phyloP scores from a whole-genome alignment of 2,888 invertebrate genomes.

The Drosophila kuntzei region DNA sequence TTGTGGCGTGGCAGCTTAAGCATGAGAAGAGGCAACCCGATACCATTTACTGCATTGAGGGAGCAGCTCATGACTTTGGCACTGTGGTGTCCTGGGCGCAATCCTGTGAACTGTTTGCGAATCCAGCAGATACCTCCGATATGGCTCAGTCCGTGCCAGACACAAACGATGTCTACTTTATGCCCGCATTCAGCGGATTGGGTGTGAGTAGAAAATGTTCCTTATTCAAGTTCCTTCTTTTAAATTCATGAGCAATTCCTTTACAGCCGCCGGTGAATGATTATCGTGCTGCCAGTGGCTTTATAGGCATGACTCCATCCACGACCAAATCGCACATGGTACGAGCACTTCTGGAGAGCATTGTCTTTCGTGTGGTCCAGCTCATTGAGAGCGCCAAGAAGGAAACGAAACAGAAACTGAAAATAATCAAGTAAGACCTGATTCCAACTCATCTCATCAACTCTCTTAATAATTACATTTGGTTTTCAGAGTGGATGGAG shows the following conservation, averaged over 20 bases:
- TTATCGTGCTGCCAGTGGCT: conserved; percentile 92
- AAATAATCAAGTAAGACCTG: conserved; percentile 87
- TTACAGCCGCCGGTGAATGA: conserved; percentile 95
- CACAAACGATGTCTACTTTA: conserved; percentile 92
- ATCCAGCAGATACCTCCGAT: conserved; percentile 88
- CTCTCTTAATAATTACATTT: neutral
- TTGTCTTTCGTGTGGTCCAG: conserved; percentile 93
- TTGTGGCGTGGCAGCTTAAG: conserved; percentile 92
- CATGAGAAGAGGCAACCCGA: conserved; percentile 72
- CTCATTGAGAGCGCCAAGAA: conserved; percentile 90
- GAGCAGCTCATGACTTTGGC: conserved; percentile 95
- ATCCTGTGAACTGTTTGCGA: conserved; percentile 88
- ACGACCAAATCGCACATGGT: conserved; percentile 92
- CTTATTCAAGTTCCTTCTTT: neutral
- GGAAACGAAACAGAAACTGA: conserved; percentile 89
- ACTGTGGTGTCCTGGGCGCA: conserved; percentile 94
- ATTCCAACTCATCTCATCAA: no score
- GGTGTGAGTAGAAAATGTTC: conserved; percentile 87
- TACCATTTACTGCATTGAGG: conserved; percentile 92
- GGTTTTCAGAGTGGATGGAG: conserved; percentile 93
- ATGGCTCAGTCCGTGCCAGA: conserved; percentile 90
- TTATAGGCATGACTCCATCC: conserved; percentile 89
- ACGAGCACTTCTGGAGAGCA: conserved; percentile 93
- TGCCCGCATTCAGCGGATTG: conserved; percentile 95
- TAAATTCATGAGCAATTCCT: neutral